phyloP scores from a whole-genome alignment of 2,797 vertebrate genomes.

The Dipus sagitta region DNA sequence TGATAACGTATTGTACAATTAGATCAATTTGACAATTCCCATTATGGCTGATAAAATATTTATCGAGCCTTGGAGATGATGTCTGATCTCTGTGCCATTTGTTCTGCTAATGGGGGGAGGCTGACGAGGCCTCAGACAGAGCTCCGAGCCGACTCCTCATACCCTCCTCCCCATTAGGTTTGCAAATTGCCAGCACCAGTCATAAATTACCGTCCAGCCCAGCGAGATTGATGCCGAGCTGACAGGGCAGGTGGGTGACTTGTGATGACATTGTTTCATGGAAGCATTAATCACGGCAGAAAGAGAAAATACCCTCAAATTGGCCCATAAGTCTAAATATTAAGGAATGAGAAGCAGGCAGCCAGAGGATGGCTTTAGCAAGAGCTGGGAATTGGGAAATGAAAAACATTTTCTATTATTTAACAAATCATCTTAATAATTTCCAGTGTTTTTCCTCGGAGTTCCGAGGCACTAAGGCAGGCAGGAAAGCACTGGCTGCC shows the following conservation, averaged over 20 bases:
- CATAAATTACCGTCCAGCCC: constrained; percentile 93
- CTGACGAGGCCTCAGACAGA: constrained; percentile 91
- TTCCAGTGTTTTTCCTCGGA: constrained; percentile 70
- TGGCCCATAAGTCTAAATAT: constrained; percentile 95
- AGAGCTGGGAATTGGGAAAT: constrained; percentile 86
- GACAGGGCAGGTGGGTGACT: constrained; percentile 92
- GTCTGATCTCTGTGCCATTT: constrained; percentile 94
- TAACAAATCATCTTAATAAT: constrained; percentile 88
- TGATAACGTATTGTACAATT: constrained; percentile 98
- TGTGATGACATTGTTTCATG: constrained; percentile 91
- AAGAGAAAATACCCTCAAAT: constrained; percentile 93
- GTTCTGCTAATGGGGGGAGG: constrained; percentile 94
- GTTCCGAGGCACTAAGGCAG: constrained; percentile 70
- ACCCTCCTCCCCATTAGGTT: constrained; percentile 93
- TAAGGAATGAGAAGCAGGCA: constrained; percentile 89
- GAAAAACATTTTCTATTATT: constrained; percentile 89
- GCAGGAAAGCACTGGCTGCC: constrained; percentile 57
- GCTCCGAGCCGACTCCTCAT: constrained; percentile 87
- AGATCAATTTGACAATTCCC: constrained; percentile 98
- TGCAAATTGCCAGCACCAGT: constrained; percentile 94
- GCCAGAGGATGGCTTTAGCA: constrained; percentile 84
- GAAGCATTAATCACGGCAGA: constrained; percentile 94
- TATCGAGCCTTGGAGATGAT: constrained; percentile 97
- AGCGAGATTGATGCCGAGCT: constrained; percentile 88
- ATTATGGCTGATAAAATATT: constrained; percentile 99